Percentiles rank a stretch among this genome's conserved stretches.
Conservation (phyloP, 2,888 invertebrate genomes). For the Campoplex capitator region DNA sequence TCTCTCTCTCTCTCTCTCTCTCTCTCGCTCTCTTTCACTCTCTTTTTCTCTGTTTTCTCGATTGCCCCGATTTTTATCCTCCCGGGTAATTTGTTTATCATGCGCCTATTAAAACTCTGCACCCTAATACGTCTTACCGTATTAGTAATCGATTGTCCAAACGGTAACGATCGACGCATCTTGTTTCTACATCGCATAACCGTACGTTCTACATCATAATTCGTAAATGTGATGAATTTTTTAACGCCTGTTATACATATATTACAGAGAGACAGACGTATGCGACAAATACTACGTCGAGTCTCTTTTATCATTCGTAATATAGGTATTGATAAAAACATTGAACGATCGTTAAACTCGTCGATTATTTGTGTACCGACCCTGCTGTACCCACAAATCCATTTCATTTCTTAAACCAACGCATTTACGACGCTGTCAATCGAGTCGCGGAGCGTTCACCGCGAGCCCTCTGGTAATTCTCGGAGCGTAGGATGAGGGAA, state of each 20-base stretch:
- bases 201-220: constrained; percentile 26
- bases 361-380: constrained; percentile 46
- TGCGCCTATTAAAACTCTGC: constrained; percentile 42
- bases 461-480: constrained; percentile 48
- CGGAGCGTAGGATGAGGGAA: constrained; percentile 29
- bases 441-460: constrained; percentile 49
- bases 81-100: constrained; percentile 49
- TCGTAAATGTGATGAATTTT: constrained; percentile 44
- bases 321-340: constrained; percentile 9
- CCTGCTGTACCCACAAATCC: neutral
- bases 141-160: constrained; percentile 53
- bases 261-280: constrained; percentile 4
- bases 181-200: constrained; percentile 13
- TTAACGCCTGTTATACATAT: constrained; percentile 3
- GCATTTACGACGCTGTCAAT: constrained; percentile 56
- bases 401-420: constrained; percentile 36
- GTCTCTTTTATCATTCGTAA: constrained; percentile 26
- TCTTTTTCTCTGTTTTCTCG: constrained; percentile 43
- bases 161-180: constrained; percentile 44
- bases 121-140: constrained; percentile 46
- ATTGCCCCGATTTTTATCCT: constrained; percentile 46
- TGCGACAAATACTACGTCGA: constrained; percentile 25
- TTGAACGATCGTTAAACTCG: constrained; percentile 25
- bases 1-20: constrained; percentile 27
- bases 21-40: constrained; percentile 35